phyloP scores from a whole-genome alignment of 2,113 vertebrate genomes.

The Rhabdomys dilectus region DNA sequence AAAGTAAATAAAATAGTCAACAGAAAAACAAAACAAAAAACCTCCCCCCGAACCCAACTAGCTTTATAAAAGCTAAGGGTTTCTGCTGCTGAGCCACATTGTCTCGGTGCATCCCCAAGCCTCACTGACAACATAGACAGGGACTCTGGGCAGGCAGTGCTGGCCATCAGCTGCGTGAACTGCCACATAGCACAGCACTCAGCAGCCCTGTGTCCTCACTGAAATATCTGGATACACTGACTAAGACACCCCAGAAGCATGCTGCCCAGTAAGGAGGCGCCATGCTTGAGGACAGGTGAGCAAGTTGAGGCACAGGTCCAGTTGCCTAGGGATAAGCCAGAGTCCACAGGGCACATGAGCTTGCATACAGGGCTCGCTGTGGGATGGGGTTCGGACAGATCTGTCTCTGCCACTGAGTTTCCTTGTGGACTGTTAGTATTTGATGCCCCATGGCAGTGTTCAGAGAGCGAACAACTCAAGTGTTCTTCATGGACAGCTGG shows the following conservation, averaged over 20 bases:
- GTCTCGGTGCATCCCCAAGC: not conserved
- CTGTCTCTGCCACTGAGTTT: not conserved
- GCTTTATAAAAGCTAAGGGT: not conserved
- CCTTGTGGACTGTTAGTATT: not conserved
- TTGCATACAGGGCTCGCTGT: not conserved
- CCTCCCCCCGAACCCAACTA: not conserved
- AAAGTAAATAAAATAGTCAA: not conserved
- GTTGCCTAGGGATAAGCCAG: not conserved
- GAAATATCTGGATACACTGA: not conserved
- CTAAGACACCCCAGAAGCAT: not conserved
- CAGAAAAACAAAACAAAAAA: not conserved
- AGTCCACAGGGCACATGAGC: not conserved
- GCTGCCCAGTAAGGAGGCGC: no score
- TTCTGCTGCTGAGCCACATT: not conserved
- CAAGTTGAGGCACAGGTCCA: no score
- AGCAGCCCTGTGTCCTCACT: not conserved
- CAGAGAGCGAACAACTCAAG: not conserved
- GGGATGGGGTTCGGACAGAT: not conserved
- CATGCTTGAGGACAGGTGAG: accelerated
- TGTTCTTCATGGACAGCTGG: not conserved
- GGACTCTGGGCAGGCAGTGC: not conserved
- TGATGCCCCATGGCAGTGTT: not conserved
- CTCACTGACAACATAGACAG: no score
- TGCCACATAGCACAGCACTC: not conserved
- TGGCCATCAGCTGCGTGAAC: not conserved